Evolutionary conservation across 2,888 invertebrate genomes (phyloP).

Genomic region (Mimumesa dahlbomi): DNA sequence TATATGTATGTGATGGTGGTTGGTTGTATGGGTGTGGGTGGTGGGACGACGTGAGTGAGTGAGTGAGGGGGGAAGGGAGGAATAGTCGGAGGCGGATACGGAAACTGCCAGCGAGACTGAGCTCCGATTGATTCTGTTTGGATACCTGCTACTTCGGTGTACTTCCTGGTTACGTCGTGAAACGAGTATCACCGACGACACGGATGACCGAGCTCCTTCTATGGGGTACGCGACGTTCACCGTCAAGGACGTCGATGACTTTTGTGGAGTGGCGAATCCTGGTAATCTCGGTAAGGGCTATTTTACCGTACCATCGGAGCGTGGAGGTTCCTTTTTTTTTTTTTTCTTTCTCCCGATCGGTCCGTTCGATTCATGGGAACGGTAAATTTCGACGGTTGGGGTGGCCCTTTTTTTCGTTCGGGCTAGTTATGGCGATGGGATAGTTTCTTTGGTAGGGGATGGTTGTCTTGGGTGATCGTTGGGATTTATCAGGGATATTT

Average conservation of each 20-base stretch:
- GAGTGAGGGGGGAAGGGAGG: neutral
- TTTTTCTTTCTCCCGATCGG: too few relatives aligned
- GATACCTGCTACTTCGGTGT: constrained; percentile 24
- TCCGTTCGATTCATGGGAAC: too few relatives aligned
- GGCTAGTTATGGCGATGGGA: too few relatives aligned
- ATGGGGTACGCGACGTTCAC: neutral
- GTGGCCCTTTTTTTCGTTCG: too few relatives aligned
- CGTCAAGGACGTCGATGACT: neutral
- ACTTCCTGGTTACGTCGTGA: constrained; percentile 14
- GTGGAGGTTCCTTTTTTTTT: neutral
- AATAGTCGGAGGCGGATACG: constrained; percentile 10
- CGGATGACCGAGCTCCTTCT: constrained; percentile 20
- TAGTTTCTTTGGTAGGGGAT: too few relatives aligned
- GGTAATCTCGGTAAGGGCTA: neutral
- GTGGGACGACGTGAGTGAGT: constrained; percentile 8
- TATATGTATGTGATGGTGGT: too few relatives aligned
- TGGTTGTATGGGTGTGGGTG: too few relatives aligned
- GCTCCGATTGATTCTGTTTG: constrained; percentile 54
- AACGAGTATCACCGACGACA: constrained; percentile 23
- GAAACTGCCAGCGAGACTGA: constrained; percentile 7
- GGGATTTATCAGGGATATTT: too few relatives aligned
- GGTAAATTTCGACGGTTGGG: too few relatives aligned
- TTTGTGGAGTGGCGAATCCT: neutral
- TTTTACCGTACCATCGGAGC: neutral
- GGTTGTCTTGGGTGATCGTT: too few relatives aligned